phyloP scores from a whole-genome alignment of 2,888 invertebrate species.

The Hyalella azteca region DNA sequence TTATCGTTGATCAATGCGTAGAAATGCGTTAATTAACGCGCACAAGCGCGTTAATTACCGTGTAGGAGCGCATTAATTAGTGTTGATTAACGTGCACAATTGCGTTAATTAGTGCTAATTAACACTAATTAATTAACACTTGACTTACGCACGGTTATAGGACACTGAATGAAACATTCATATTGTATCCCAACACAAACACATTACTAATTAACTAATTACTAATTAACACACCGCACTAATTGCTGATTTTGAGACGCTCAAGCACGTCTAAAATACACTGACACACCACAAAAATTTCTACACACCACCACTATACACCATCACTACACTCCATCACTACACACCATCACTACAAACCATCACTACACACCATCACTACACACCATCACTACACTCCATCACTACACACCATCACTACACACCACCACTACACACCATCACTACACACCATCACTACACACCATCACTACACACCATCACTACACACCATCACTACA shows the following conservation, averaged over 20 bases:
- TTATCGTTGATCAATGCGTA: background rate
- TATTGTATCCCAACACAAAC: background rate
- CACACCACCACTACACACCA: background rate
- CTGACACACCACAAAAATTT: background rate
- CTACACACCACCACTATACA: background rate
- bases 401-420: background rate
- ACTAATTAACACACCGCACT: background rate
- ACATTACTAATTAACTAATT: background rate
- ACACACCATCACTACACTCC: background rate
- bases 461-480: background rate
- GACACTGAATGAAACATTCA: too few relatives aligned
- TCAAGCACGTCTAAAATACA: background rate
- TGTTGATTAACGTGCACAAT: too few relatives aligned
- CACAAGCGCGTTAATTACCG: too few relatives aligned
- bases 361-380: background rate
- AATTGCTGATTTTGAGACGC: background rate
- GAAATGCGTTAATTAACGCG: background rate
- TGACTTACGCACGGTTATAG: too few relatives aligned
- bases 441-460: background rate
- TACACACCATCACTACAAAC: background rate
- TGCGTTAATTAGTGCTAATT: background rate
- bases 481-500: background rate
- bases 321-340: background rate
- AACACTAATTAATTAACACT: too few relatives aligned
- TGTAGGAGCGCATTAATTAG: too few relatives aligned